These are phyloP conservation scores for Piscicola geometra DNA, from an alignment of 2,888 invertebrate species.

Conservation along the genomic window DNA sequence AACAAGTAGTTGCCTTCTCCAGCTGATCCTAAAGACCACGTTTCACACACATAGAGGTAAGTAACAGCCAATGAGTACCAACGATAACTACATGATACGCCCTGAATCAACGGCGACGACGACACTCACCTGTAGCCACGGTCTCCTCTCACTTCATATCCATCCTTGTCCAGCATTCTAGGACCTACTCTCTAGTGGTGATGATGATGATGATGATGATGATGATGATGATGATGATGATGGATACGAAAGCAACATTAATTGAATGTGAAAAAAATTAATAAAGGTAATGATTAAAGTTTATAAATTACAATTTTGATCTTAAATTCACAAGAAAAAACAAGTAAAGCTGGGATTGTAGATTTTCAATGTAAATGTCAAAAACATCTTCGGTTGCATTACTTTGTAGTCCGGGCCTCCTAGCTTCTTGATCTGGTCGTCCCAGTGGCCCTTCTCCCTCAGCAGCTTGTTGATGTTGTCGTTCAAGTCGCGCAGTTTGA, in stretches of 20 bases:
- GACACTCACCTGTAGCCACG: slow-evolving; percentile 80
- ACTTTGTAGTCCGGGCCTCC: slow-evolving; percentile 78
- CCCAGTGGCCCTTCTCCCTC: slow-evolving; percentile 95
- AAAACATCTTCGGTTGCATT: slow-evolving; percentile 14
- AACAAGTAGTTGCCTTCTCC: no score
- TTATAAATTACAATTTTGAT: no score
- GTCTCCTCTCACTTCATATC: slow-evolving; percentile 91
- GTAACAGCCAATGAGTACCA: no score
- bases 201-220: neutral
- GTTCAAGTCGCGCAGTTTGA: slow-evolving; percentile 91
- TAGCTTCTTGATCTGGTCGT: slow-evolving; percentile 85
- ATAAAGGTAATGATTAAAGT: neutral
- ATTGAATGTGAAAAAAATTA: neutral
- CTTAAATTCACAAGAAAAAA: neutral
- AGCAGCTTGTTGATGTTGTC: slow-evolving; percentile 98
- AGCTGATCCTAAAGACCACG: no score
- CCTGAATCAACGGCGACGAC: no score
- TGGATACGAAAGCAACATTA: neutral
- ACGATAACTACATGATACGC: neutral
- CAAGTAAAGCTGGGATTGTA: neutral
- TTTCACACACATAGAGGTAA: no score
- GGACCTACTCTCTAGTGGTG: slow-evolving; percentile 70
- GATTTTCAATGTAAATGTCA: neutral
- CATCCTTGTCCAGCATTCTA: slow-evolving; percentile 62
- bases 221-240: neutral